A percentile compares a stretch with the other conserved stretches of the same genome.
Evolutionary conservation across 2,888 invertebrate genomes (phyloP).

Genomic region (Hofmannophila pseudospretella): DNA sequence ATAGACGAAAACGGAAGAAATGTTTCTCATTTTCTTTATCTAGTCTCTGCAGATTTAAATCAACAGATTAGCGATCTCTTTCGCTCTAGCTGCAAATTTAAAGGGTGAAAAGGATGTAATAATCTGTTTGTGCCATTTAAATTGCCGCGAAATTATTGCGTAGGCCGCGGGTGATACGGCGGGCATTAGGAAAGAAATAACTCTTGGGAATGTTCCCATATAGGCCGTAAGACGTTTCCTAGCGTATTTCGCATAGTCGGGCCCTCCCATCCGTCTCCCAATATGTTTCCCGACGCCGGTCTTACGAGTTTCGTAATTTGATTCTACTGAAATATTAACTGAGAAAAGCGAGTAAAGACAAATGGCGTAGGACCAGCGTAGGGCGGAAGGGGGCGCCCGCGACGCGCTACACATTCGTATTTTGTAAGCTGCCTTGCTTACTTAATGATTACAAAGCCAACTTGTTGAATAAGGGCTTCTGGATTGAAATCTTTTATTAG

Average conservation of each 20-base stretch:
- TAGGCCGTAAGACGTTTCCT: conserved; percentile 49
- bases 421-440: conserved; percentile 24
- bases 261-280: conserved; percentile 50
- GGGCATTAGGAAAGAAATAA: conserved; percentile 57
- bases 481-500: not conserved
- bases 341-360: conserved; percentile 49
- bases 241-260: conserved; percentile 47
- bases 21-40: conserved; percentile 15
- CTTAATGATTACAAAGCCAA: conserved; percentile 23
- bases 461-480: conserved; percentile 24
- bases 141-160: conserved; percentile 37
- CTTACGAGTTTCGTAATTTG: conserved; percentile 65
- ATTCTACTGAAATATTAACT: conserved; percentile 68
- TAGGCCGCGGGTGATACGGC: conserved; percentile 28
- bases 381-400: conserved; percentile 9
- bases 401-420: conserved; percentile 31
- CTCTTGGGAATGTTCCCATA: conserved; percentile 52
- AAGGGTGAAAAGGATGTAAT: conserved; percentile 11
- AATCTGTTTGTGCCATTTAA: conserved; percentile 29
- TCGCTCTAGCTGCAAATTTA: conserved; percentile 6
- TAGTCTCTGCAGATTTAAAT: conserved; percentile 9
- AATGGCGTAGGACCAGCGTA: conserved; percentile 26
- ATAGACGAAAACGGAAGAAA: conserved; percentile 7
- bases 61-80: conserved; percentile 8
- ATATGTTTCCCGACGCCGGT: conserved; percentile 46